Evolutionary conservation across 2,113 vertebrate species (phyloP).

Genomic region (Rhinopomastus cyanomelas): DNA sequence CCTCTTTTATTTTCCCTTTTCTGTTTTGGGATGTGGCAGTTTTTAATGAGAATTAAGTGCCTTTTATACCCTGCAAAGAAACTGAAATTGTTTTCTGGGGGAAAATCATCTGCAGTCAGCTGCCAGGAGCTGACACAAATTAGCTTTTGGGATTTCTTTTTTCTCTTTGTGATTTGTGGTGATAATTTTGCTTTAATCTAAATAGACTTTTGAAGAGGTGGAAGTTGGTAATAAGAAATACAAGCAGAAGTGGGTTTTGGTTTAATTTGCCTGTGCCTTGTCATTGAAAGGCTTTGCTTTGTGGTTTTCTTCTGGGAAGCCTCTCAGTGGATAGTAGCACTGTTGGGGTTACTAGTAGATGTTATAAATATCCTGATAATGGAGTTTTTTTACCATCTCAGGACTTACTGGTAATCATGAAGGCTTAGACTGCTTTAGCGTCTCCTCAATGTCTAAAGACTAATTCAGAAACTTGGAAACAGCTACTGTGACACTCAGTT

Average conservation of each 20-base stretch:
- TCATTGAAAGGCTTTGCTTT: neutral
- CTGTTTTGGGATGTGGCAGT: neutral
- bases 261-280: neutral
- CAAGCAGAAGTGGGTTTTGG: neutral
- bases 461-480: neutral
- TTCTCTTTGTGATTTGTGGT: neutral
- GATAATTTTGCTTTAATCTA: neutral
- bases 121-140: neutral
- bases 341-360: neutral
- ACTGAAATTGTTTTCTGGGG: neutral
- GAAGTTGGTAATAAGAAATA: neutral
- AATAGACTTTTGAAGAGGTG: neutral
- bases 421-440: neutral
- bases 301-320: neutral
- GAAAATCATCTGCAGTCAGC: neutral
- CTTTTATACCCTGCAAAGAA: neutral
- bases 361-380: neutral
- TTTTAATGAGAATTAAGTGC: neutral
- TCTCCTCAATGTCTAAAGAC: neutral
- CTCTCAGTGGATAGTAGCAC: neutral
- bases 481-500: neutral
- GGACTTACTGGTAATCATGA: neutral
- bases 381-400: neutral
- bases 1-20: neutral
- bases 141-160: constrained; percentile 4